phyloP scores from a whole-genome alignment of 1,140 invertebrate species.

The Brachionus rubens region DNA sequence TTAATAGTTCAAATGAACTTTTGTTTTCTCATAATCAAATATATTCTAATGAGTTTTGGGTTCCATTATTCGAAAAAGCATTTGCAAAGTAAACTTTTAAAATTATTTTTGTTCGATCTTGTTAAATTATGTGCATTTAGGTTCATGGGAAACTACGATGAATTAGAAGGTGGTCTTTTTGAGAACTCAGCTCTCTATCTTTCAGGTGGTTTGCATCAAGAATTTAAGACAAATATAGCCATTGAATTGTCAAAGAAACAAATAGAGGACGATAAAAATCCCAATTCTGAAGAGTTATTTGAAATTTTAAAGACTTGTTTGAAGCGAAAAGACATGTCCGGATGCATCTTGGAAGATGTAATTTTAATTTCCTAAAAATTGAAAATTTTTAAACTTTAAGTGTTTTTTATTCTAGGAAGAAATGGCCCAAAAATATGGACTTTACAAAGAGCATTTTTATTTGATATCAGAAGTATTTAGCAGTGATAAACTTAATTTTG shows the following conservation, averaged over 20 bases:
- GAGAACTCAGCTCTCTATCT: slow-evolving; percentile 36
- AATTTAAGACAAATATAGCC: background rate
- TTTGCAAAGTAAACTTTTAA: slow-evolving; percentile 50
- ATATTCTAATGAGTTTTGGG: slow-evolving; percentile 56
- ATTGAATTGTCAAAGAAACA: background rate
- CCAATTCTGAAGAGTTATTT: slow-evolving; percentile 20
- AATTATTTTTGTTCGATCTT: background rate
- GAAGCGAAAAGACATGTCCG: slow-evolving; percentile 33
- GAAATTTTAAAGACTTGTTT: slow-evolving; percentile 17
- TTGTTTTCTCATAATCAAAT: slow-evolving; percentile 51
- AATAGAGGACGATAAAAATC: background rate
- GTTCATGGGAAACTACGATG: slow-evolving; percentile 45
- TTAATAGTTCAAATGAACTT: slow-evolving; percentile 50
- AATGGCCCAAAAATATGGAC: slow-evolving; percentile 45
- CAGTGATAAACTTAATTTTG: slow-evolving; percentile 17
- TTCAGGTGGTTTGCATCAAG: slow-evolving; percentile 37
- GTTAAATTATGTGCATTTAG: background rate
- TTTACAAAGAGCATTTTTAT: slow-evolving; percentile 44
- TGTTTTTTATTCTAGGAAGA: slow-evolving; percentile 1
- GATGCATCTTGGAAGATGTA: slow-evolving; percentile 45
- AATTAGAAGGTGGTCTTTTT: slow-evolving; percentile 35
- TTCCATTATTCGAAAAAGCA: slow-evolving; percentile 57
- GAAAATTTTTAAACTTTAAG: background rate
- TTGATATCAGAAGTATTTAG: slow-evolving; percentile 20
- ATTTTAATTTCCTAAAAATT: background rate